phyloP scores from a whole-genome alignment of 2,113 vertebrate species.

The Apeltes quadracus region DNA sequence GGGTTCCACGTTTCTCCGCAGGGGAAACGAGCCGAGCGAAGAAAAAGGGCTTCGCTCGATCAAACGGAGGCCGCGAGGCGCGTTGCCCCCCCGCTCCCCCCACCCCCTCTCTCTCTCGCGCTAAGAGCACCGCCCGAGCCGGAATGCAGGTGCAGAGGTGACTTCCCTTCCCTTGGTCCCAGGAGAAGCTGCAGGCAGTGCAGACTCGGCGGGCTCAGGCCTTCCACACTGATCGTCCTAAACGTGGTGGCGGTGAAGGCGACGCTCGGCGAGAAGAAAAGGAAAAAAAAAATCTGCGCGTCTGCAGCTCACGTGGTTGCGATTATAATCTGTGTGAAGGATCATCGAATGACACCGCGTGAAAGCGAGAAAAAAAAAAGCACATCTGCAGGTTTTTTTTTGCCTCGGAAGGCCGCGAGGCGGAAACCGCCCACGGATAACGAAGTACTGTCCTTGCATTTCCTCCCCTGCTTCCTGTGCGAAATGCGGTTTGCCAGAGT shows the following conservation, averaged over 20 bases:
- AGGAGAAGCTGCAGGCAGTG: background rate
- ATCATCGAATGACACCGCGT: background rate
- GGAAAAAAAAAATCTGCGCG: no score
- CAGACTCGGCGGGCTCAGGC: background rate
- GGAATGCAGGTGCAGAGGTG: slow-evolving; percentile 45
- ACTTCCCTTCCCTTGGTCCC: slow-evolving; percentile 6
- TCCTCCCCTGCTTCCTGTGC: slow-evolving; percentile 55
- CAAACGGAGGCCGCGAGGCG: slow-evolving; percentile 52
- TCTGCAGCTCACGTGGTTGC: background rate
- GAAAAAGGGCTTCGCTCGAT: slow-evolving; percentile 58
- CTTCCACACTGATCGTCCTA: background rate
- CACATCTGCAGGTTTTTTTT: slow-evolving; percentile 9
- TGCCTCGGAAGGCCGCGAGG: slow-evolving; percentile 48
- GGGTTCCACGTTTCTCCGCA: slow-evolving; percentile 58
- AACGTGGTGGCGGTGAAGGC: background rate
- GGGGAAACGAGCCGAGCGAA: slow-evolving; percentile 19
- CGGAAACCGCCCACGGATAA: slow-evolving; percentile 42
- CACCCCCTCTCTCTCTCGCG: background rate
- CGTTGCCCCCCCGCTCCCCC: background rate
- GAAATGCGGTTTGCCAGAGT: slow-evolving; percentile 16
- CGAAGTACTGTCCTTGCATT: slow-evolving; percentile 36
- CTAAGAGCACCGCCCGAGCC: slow-evolving; percentile 35
- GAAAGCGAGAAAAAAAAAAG: slow-evolving; percentile 60
- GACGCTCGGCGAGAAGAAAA: background rate
- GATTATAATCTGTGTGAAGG: slow-evolving; percentile 52